Conservation (phyloP, 2,888 invertebrate genomes). For the Drosophila limbata region DNA sequence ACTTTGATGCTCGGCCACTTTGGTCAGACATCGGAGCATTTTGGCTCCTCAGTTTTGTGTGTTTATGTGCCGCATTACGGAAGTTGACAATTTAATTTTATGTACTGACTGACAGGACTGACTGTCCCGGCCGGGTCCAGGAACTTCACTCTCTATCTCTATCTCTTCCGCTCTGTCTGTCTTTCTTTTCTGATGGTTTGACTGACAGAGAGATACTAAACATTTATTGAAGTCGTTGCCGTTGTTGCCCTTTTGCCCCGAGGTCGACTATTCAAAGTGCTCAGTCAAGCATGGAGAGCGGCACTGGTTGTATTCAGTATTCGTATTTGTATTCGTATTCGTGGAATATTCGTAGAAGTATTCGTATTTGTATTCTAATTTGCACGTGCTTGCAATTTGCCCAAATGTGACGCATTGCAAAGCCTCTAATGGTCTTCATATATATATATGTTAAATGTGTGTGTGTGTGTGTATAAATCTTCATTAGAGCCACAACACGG, state of each 20-base stretch:
- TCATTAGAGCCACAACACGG: slow-evolving; percentile 62
- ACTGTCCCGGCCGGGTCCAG: background rate
- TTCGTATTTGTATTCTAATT: slow-evolving; percentile 69
- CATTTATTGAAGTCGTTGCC: slow-evolving; percentile 71
- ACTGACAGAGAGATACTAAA: slow-evolving; percentile 65
- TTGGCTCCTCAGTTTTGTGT: slow-evolving; percentile 27
- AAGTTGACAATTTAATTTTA: slow-evolving; percentile 81
- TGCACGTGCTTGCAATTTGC: slow-evolving; percentile 79
- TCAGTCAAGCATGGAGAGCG: slow-evolving; percentile 59
- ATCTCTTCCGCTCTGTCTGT: background rate
- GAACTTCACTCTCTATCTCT: background rate
- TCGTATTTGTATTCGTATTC: background rate
- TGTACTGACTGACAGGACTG: slow-evolving; percentile 56
- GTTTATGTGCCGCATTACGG: slow-evolving; percentile 65
- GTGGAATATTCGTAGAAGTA: slow-evolving; percentile 20
- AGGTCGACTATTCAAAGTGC: slow-evolving; percentile 74
- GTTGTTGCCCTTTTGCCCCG: slow-evolving; percentile 31
- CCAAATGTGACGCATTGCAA: slow-evolving; percentile 44
- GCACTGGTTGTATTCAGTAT: slow-evolving; percentile 37
- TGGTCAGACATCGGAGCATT: slow-evolving; percentile 48
- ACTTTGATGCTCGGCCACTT: slow-evolving; percentile 76
- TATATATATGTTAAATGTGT: slow-evolving; percentile 13
- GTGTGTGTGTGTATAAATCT: slow-evolving; percentile 66
- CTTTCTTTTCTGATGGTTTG: slow-evolving; percentile 2
- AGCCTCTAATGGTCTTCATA: slow-evolving; percentile 29